Conservation (phyloP, 2,888 invertebrate species). For the Tipula unca region DNA sequence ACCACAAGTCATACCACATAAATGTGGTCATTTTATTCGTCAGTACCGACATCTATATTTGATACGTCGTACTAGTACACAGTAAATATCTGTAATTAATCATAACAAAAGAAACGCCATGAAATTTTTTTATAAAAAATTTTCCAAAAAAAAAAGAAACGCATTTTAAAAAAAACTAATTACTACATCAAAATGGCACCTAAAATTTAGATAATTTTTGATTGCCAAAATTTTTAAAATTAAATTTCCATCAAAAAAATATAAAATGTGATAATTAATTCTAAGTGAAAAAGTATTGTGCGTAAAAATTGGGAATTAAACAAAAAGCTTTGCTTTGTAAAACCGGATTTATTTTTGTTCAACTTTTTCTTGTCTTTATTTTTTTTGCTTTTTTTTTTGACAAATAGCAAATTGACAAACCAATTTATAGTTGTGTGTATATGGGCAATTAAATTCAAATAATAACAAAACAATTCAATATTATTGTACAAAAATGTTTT, state of each 20-base stretch:
- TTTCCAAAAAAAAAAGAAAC: background rate
- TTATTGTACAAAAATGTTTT: background rate
- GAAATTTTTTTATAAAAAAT: background rate
- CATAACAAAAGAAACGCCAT: background rate
- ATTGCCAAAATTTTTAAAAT: background rate
- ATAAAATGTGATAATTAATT: background rate
- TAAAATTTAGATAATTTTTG: background rate
- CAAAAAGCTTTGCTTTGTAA: background rate
- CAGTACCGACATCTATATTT: background rate
- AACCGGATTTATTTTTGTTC: background rate
- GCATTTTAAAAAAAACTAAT: background rate
- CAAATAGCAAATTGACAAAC: background rate
- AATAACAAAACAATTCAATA: background rate
- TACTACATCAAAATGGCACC: background rate
- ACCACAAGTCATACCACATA: background rate
- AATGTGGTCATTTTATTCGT: background rate
- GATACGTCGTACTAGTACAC: background rate
- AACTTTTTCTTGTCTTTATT: background rate
- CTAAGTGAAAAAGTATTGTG: background rate
- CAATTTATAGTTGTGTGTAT: conserved; percentile 1
- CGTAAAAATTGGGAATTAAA: background rate
- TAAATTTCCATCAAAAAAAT: background rate
- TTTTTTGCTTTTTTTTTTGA: background rate
- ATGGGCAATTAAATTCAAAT: conserved; percentile 8
- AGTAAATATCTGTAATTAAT: background rate